These are phyloP conservation scores for Drosophila sturtevanti DNA, from an alignment of 1,140 invertebrate genomes.

Conservation along the genomic window DNA sequence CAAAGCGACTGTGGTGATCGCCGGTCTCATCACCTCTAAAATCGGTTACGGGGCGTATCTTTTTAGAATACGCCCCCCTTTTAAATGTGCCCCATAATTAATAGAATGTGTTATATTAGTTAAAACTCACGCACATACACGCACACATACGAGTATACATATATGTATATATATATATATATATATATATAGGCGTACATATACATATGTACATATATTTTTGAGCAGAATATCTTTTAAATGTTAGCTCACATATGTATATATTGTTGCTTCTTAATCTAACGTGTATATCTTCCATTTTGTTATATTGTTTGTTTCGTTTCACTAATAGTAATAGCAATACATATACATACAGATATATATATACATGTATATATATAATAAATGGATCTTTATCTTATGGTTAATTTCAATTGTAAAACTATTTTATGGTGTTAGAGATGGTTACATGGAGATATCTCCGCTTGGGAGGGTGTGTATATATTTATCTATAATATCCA, in stretches of 20 bases:
- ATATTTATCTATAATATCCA: background rate
- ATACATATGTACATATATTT: constrained; percentile 54
- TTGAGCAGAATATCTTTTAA: constrained; percentile 53
- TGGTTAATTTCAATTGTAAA: constrained; percentile 1
- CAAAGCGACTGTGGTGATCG: constrained; percentile 9
- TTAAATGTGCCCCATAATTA: background rate
- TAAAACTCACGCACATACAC: constrained; percentile 40
- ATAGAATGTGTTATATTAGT: constrained; percentile 5
- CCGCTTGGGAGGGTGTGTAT: background rate
- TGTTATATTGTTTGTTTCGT: background rate
- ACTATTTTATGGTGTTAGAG: background rate
- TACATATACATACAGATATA: constrained; percentile 1
- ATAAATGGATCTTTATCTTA: background rate
- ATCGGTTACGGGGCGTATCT: constrained; percentile 45
- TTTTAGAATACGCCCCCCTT: background rate
- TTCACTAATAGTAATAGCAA: background rate
- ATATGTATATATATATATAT: constrained; percentile 1
- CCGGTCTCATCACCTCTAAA: constrained; percentile 1
- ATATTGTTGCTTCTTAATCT: constrained; percentile 1
- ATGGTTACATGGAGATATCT: background rate
- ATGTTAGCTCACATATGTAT: constrained; percentile 4
- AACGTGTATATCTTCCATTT: background rate
- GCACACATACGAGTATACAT: constrained; percentile 21
- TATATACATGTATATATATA: background rate
- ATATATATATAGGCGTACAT: constrained; percentile 16